phyloP scores from a whole-genome alignment of 2,888 invertebrate genomes.

The Harpalus rufipes region DNA sequence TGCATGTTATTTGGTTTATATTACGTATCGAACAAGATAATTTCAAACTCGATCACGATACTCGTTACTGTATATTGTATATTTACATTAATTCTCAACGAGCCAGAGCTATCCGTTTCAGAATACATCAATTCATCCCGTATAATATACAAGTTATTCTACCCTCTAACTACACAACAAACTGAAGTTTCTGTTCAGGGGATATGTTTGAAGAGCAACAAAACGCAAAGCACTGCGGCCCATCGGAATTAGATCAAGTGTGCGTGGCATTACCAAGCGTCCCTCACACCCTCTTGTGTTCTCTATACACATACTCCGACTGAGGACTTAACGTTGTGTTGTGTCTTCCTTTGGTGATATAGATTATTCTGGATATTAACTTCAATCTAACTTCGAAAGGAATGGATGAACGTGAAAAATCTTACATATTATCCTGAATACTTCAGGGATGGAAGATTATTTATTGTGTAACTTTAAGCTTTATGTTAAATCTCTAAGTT shows the following conservation, averaged over 20 bases:
- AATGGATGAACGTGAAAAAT: conserved; percentile 56
- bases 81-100: not conserved
- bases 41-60: not conserved
- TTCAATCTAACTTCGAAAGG: conserved; percentile 60
- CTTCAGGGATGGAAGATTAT: conserved; percentile 44
- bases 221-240: conserved; percentile 39
- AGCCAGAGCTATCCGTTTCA: not conserved
- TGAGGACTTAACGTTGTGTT: not conserved
- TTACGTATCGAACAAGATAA: not conserved
- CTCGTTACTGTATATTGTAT: not conserved
- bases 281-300: not conserved
- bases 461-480: conserved; percentile 56
- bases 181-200: not conserved
- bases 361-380: conserved; percentile 64
- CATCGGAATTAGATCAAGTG: conserved; percentile 59
- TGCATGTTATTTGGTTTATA: too few relatives aligned
- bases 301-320: conserved; percentile 4
- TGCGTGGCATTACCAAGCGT: conserved; percentile 26
- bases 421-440: conserved; percentile 45
- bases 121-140: not conserved
- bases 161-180: conserved; percentile 14
- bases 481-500: conserved; percentile 24
- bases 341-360: conserved; percentile 35
- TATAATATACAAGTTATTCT: conserved; percentile 13
- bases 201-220: conserved; percentile 31